These are phyloP conservation scores for Lipotes vexillifer DNA, from an alignment of 2,113 vertebrate species.

Conservation along the genomic window DNA sequence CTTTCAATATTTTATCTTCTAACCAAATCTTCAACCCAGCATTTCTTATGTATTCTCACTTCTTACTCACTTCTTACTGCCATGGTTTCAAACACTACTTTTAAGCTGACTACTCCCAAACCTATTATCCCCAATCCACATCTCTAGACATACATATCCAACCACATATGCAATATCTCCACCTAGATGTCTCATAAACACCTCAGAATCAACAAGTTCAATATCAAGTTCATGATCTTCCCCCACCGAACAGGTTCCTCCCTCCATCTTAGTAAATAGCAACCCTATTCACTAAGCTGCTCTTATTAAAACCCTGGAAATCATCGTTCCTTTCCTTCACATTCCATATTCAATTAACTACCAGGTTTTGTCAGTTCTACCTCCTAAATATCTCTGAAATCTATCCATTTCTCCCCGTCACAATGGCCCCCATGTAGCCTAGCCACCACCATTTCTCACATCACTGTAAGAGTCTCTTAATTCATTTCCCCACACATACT, in stretches of 20 bases:
- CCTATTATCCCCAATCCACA: background rate
- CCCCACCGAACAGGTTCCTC: background rate
- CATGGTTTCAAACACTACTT: background rate
- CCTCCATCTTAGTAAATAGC: background rate
- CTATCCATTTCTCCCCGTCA: background rate
- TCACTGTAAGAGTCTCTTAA: background rate
- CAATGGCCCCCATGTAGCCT: background rate
- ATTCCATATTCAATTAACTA: background rate
- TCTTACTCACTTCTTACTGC: background rate
- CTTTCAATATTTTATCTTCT: background rate
- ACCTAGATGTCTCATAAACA: background rate
- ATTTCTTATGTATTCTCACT: background rate
- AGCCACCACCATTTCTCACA: background rate
- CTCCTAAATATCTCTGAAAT: background rate
- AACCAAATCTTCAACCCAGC: background rate
- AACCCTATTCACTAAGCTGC: background rate
- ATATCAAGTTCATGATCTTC: background rate
- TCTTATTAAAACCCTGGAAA: background rate
- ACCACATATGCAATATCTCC: background rate
- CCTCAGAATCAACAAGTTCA: background rate
- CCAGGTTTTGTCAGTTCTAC: background rate
- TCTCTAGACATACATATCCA: background rate
- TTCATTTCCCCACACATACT: background rate
- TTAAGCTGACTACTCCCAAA: background rate
- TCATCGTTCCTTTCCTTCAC: background rate